Conservation (phyloP, 1,140 invertebrate genomes). For the Eubasilissa regina region DNA sequence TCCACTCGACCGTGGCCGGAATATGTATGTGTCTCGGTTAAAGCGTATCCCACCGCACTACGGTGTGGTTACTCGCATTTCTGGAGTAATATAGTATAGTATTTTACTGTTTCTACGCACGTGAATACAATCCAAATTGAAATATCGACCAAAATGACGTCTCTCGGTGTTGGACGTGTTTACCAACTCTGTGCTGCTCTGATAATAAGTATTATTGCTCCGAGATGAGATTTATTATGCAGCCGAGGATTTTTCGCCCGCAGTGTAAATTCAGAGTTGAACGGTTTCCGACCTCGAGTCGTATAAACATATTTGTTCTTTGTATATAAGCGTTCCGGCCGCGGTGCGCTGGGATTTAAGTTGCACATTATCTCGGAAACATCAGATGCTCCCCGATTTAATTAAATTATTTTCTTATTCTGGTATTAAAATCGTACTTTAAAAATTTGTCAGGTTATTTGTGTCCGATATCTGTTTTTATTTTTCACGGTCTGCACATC, state of each 20-base stretch:
- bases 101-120: background rate
- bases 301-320: conserved; percentile 14
- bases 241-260: conserved; percentile 2
- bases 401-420: background rate
- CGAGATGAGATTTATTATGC: conserved; percentile 19
- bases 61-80: no score
- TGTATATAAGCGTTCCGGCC: conserved; percentile 28
- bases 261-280: conserved; percentile 43
- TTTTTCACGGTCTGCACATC: no score
- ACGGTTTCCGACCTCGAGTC: conserved; percentile 27
- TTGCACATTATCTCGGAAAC: no score
- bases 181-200: background rate
- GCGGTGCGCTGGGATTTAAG: background rate
- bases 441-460: no score
- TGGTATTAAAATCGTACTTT: no score
- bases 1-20: no score
- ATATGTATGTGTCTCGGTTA: no score
- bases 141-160: background rate
- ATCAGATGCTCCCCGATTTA: background rate
- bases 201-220: background rate
- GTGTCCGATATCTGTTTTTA: no score
- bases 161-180: background rate
- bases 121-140: background rate
- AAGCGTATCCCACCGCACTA: no score
- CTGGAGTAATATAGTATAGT: no score